Percentiles rank a stretch among this genome's conserved stretches.
Evolutionary conservation across 2,888 invertebrate species (phyloP).

Genomic region (Mycalesis mineus): DNA sequence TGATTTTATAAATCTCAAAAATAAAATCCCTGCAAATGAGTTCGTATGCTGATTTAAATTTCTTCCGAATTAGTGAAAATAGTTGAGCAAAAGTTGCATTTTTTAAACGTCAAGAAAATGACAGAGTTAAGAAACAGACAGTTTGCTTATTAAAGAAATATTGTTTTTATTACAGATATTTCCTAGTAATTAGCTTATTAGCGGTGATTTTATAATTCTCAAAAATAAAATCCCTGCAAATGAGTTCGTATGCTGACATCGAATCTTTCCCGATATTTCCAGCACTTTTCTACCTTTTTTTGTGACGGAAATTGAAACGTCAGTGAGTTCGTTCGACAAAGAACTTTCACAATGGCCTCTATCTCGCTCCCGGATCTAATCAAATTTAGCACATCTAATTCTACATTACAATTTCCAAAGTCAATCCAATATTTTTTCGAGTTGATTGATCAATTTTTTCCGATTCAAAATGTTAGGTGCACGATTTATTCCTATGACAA

Average conservation of each 20-base stretch:
- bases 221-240: conserved; percentile 14
- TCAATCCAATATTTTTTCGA: conserved; percentile 10
- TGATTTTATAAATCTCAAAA: background rate
- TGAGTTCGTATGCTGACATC: conserved; percentile 17
- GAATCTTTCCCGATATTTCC: conserved; percentile 31
- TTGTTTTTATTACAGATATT: too few relatives aligned
- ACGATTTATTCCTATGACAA: background rate
- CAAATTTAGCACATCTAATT: conserved; percentile 35
- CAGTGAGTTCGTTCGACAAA: conserved; percentile 40
- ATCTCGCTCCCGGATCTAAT: conserved; percentile 35
- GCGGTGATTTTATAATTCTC: background rate
- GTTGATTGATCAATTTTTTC: conserved; percentile 11
- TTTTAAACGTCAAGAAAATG: too few relatives aligned
- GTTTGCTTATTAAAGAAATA: too few relatives aligned
- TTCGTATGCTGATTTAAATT: conserved; percentile 17
- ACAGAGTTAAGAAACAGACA: too few relatives aligned
- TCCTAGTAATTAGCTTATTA: too few relatives aligned
- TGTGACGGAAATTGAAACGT: conserved; percentile 56
- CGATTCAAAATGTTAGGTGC: background rate
- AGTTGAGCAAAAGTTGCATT: too few relatives aligned
- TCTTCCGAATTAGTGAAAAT: too few relatives aligned
- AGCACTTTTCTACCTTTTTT: conserved; percentile 34
- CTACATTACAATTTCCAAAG: conserved; percentile 21
- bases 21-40: conserved; percentile 17
- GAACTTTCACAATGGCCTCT: conserved; percentile 41